Percentiles rank a stretch among this genome's conserved stretches.
Conservation (phyloP, 2,888 invertebrate genomes). For the Apotomis capreana region DNA sequence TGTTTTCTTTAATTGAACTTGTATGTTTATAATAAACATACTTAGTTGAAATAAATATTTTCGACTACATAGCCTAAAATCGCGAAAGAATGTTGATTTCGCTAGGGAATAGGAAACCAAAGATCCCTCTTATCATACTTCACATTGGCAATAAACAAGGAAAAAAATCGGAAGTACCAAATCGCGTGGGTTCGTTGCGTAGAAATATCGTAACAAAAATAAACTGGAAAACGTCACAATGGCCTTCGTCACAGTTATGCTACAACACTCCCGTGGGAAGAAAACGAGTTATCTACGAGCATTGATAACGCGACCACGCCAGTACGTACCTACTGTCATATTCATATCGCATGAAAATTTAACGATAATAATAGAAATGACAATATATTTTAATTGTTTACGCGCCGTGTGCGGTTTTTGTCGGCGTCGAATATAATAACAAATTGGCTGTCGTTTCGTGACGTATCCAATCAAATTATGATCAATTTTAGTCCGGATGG, state of each 20-base stretch:
- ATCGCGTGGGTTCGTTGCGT: constrained; percentile 19
- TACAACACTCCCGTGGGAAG: constrained; percentile 73
- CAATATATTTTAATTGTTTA: constrained; percentile 70
- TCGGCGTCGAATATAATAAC: constrained; percentile 63
- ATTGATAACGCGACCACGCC: constrained; percentile 61
- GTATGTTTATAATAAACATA: too few species aligned
- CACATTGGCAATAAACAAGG: constrained; percentile 12
- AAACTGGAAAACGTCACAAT: constrained; percentile 25
- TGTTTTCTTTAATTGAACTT: too few species aligned
- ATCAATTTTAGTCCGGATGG: constrained; percentile 61
- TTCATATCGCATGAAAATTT: constrained; percentile 42
- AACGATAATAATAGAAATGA: constrained; percentile 60
- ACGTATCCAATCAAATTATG: constrained; percentile 62
- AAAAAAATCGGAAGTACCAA: constrained; percentile 13
- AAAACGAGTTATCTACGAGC: constrained; percentile 64
- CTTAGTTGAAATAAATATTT: too few species aligned
- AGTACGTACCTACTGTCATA: constrained; percentile 41
- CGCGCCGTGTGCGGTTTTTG: constrained; percentile 69
- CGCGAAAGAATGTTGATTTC: too few species aligned
- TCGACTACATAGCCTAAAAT: too few species aligned
- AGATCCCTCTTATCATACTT: neutral
- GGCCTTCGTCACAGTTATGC: constrained; percentile 25
- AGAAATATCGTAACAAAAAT: constrained; percentile 31
- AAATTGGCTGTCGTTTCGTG: constrained; percentile 63
- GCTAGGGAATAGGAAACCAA: too few species aligned